Conservation (phyloP, 1,140 invertebrate genomes). For the Papilio polytes region DNA sequence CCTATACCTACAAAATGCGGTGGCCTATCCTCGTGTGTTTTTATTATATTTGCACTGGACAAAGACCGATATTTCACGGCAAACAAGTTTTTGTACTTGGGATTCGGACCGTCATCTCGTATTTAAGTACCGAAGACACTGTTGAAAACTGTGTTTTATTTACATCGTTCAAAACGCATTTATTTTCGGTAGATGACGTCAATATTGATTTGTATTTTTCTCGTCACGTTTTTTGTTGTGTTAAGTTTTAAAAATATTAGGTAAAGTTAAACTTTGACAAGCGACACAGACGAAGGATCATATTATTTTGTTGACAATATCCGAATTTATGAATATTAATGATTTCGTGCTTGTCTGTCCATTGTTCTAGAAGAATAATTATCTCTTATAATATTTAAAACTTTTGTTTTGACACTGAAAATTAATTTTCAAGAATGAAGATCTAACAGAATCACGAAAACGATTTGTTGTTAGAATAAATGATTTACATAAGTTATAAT, state of each 20-base stretch:
- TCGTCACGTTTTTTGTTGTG: not conserved
- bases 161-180: not conserved
- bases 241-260: not conserved
- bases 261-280: not conserved
- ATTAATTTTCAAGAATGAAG: not conserved
- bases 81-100: not conserved
- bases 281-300: not conserved
- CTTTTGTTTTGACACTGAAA: not conserved
- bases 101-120: not conserved
- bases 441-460: not conserved
- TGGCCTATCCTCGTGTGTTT: conserved; percentile 4
- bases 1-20: not conserved
- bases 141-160: not conserved
- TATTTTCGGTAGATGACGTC: not conserved
- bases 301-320: not conserved
- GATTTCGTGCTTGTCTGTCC: not conserved
- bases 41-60: conserved; percentile 1
- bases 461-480: not conserved
- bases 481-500: not conserved
- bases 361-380: not conserved
- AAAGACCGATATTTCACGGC: not conserved
- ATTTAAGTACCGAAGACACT: not conserved
- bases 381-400: not conserved
- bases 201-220: not conserved
- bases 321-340: not conserved